Evolutionary conservation across 2,797 vertebrate genomes (phyloP), one percentile per base, ranked within the genome.

Genomic region (Rachycentron canadum): DNA sequence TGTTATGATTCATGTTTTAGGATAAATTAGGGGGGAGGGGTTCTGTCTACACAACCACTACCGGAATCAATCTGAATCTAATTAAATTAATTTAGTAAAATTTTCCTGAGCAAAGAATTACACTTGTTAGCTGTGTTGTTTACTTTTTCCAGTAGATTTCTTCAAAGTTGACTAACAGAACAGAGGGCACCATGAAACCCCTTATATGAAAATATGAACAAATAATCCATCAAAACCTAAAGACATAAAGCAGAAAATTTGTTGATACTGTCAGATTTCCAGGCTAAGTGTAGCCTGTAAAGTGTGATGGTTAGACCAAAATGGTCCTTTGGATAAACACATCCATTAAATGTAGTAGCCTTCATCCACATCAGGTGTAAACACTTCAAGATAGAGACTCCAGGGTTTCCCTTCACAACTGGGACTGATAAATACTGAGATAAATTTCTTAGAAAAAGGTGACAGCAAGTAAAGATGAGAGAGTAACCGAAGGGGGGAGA

Each of bases 371-470:
- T 28, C 9, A 25, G 11, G 38, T 64, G 7, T 53, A 3, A 41
- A 25, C 19, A 63, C 55, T 9, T 69, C 12, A 12, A 45, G 16
- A 69, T 13, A 1, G 28, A 81, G 25, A 49, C 40, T 0, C 12
- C 14, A 14, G 11, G 34, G 34, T 62, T 66, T 43, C 32, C 16
- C 10, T 14, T 36, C 40, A 75, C 28, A 56, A 13, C 43, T 21
- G 45, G 52, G 28, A 61, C 5, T 59, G n/a, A 73, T 78, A 79
- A 85, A 90, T 81, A 86, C 80, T 82, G 80, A 88, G 61, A 86
- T 81, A 45, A 72, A 73, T 52, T n/a, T n/a, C 41, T 53, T 19
- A 50, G 13, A n/a, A n/a, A 66, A 64, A 73, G 23, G 25, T 34
- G 26, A 62, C 47, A 86, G 75, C 52, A 79, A 68, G 32, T 64